Conservation (phyloP, 2,113 vertebrate genomes). For the Suricata suricatta region DNA sequence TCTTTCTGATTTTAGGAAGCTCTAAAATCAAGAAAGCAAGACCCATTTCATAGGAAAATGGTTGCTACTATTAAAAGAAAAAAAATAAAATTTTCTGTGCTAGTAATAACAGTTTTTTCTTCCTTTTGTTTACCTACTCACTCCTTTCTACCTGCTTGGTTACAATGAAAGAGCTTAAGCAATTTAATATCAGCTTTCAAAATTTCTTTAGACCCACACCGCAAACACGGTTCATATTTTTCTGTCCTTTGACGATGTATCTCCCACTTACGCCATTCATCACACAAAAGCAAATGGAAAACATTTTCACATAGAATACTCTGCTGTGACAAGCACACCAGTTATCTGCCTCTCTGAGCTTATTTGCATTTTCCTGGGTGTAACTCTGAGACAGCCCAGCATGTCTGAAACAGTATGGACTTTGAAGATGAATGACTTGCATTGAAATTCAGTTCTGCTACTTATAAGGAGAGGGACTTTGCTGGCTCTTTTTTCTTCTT, state of each 20-base stretch:
- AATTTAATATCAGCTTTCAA: not conserved
- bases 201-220: not conserved
- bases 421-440: not conserved
- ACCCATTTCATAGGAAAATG: not conserved
- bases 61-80: not conserved
- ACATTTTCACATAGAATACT: not conserved
- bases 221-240: not conserved
- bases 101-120: not conserved
- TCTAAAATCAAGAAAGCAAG: not conserved
- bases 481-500: not conserved
- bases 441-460: conserved; percentile 10
- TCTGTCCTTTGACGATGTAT: not conserved
- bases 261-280: not conserved
- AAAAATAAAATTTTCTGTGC: not conserved
- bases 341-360: not conserved
- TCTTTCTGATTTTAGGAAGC: not conserved
- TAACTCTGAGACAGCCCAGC: not conserved
- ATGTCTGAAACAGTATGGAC: not conserved
- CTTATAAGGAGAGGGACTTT: not conserved
- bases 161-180: not conserved
- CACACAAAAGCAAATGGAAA: conserved; percentile 7
- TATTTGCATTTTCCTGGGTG: conserved; percentile 53
- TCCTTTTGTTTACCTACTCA: not conserved
- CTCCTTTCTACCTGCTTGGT: not conserved
- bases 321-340: not conserved